Evolutionary conservation across 2,888 invertebrate genomes (phyloP).

Genomic region (Mesorhabditis spiculigera): DNA sequence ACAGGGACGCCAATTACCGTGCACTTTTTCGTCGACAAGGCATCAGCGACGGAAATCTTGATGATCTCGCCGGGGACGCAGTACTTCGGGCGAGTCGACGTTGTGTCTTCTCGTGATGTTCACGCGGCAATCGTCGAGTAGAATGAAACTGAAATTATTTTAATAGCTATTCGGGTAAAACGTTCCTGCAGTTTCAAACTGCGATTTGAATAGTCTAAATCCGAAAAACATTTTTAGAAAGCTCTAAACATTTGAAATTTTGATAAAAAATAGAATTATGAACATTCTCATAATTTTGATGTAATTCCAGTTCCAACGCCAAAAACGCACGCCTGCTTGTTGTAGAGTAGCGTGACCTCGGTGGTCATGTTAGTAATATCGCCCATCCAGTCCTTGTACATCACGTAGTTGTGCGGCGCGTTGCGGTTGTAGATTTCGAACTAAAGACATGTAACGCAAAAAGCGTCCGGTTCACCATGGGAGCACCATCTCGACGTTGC

Average conservation of each 20-base stretch:
- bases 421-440: slow-evolving; percentile 14
- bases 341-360: slow-evolving; percentile 9
- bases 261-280: no score
- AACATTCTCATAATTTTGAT: no score
- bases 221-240: no score
- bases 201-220: no score
- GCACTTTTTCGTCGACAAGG: background rate
- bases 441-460: background rate
- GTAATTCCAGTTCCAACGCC: no score
- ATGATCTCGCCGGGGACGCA: slow-evolving; percentile 6
- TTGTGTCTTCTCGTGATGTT: background rate
- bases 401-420: slow-evolving; percentile 13
- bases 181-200: no score
- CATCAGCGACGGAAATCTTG: background rate
- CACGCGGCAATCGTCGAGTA: background rate
- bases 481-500: slow-evolving; percentile 9
- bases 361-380: slow-evolving; percentile 10
- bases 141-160: background rate
- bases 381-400: slow-evolving; percentile 14
- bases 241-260: no score
- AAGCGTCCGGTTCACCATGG: background rate
- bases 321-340: slow-evolving; percentile 10
- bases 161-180: no score
- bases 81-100: background rate
- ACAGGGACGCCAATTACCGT: background rate